A percentile compares a stretch with the other conserved stretches of the same genome.
Evolutionary conservation across 1,140 invertebrate genomes (phyloP).

Genomic region (Apolygus lucorum): DNA sequence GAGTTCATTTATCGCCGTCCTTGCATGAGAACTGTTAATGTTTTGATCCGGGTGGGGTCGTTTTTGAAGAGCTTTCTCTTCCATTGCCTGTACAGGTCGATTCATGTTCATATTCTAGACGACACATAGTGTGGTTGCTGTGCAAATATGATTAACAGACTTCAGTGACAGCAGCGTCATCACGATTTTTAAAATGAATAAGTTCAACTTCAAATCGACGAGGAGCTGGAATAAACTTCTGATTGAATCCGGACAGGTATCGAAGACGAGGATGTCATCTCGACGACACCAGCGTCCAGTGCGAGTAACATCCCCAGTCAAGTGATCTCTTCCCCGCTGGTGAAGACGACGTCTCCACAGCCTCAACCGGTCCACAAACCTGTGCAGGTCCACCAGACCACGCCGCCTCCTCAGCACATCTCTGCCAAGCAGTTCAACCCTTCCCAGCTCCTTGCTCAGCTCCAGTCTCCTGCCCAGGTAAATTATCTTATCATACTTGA

Average conservation of each 20-base stretch:
- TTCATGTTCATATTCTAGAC: too few relatives aligned
- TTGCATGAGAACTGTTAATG: too few relatives aligned
- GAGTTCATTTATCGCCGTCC: too few relatives aligned
- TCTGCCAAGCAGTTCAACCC: conserved; percentile 24
- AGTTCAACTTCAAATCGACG: too few relatives aligned
- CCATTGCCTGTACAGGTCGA: too few relatives aligned
- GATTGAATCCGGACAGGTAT: too few relatives aligned
- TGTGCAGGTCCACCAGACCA: conserved; percentile 21
- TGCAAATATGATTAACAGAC: too few relatives aligned
- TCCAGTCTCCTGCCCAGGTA: conserved; percentile 39
- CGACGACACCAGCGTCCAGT: conserved; percentile 33
- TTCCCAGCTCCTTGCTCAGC: conserved; percentile 30
- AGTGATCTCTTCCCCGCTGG: conserved; percentile 9
- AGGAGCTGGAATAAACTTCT: too few relatives aligned
- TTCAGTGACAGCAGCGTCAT: neutral
- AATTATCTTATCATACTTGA: too few relatives aligned
- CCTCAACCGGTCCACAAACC: conserved; percentile 29
- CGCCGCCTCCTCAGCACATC: conserved; percentile 25
- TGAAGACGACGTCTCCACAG: conserved; percentile 30
- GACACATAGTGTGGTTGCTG: too few relatives aligned
- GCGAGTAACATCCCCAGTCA: conserved; percentile 18
- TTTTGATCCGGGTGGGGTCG: too few relatives aligned
- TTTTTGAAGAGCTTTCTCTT: too few relatives aligned
- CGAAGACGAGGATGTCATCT: conserved; percentile 45
- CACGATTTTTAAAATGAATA: neutral